Conservation (phyloP, 1,140 invertebrate genomes). For the Drosophila aff. region DNA sequence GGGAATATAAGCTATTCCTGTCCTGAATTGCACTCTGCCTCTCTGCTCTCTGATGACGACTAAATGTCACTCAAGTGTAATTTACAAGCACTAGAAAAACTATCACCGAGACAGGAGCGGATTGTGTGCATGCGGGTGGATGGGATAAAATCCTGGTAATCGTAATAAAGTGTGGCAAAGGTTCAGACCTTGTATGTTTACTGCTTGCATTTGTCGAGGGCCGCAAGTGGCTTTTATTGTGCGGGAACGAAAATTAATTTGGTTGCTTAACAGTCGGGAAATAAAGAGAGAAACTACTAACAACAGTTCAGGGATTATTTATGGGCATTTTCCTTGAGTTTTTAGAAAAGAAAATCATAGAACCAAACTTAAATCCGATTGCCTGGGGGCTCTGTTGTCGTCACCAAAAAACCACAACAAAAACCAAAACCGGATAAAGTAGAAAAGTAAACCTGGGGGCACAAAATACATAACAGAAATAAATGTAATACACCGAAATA, state of each 20-base stretch:
- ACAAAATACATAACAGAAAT: slow-evolving; percentile 14
- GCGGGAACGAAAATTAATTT: not conserved
- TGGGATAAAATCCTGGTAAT: slow-evolving; percentile 12
- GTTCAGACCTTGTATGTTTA: slow-evolving; percentile 3
- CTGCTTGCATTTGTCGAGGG: not conserved
- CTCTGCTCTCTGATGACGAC: slow-evolving; percentile 46
- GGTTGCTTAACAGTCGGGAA: too few relatives aligned
- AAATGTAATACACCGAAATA: slow-evolving; percentile 57
- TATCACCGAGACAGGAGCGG: slow-evolving; percentile 17
- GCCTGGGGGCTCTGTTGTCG: not conserved
- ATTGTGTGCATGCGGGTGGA: not conserved
- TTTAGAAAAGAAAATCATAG: not conserved
- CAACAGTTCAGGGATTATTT: not conserved
- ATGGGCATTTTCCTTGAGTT: not conserved
- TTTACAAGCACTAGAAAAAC: slow-evolving; percentile 65
- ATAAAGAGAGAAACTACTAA: not conserved
- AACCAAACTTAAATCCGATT: slow-evolving; percentile 2
- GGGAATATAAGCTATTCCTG: not conserved
- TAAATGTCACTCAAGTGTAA: slow-evolving; percentile 67
- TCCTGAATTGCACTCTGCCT: slow-evolving; percentile 10
- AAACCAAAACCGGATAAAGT: not conserved
- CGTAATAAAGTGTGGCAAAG: slow-evolving; percentile 28
- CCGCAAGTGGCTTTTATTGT: slow-evolving; percentile 13
- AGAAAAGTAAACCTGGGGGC: slow-evolving; percentile 11
- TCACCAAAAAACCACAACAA: slow-evolving; percentile 5